Conservation (phyloP, 2,888 invertebrate species). For the Acleris emargana region DNA sequence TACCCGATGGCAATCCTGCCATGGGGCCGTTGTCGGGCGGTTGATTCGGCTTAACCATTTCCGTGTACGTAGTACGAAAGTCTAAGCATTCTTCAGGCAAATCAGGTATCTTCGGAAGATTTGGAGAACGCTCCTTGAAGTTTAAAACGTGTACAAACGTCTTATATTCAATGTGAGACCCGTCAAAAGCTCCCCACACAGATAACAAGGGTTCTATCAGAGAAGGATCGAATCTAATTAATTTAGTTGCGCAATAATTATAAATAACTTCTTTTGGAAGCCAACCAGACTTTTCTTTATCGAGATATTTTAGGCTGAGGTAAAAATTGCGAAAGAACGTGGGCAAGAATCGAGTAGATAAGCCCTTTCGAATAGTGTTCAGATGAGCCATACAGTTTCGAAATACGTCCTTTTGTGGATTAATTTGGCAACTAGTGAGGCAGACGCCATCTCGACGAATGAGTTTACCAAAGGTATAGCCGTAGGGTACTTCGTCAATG, state of each 20-base stretch:
- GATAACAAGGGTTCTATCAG: slow-evolving; percentile 75
- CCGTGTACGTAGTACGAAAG: slow-evolving; percentile 68
- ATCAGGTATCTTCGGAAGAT: slow-evolving; percentile 71
- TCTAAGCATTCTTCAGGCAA: slow-evolving; percentile 60
- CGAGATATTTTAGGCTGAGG: slow-evolving; percentile 60
- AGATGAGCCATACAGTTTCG: slow-evolving; percentile 74
- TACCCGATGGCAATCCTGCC: slow-evolving; percentile 70
- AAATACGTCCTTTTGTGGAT: slow-evolving; percentile 65
- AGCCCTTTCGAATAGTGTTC: slow-evolving; percentile 65
- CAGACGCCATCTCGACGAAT: slow-evolving; percentile 71
- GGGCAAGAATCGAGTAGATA: slow-evolving; percentile 58
- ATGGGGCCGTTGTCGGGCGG: slow-evolving; percentile 49
- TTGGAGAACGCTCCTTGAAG: slow-evolving; percentile 65
- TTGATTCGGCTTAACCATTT: slow-evolving; percentile 67
- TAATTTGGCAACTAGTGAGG: slow-evolving; percentile 60
- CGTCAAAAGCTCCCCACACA: slow-evolving; percentile 75
- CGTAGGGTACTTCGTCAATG: slow-evolving; percentile 69
- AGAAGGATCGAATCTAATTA: slow-evolving; percentile 70
- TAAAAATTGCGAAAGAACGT: slow-evolving; percentile 63
- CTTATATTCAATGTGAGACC: slow-evolving; percentile 73
- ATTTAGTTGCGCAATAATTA: slow-evolving; percentile 65
- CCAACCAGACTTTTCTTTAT: slow-evolving; percentile 72
- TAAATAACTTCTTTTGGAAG: slow-evolving; percentile 73
- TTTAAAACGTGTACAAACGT: slow-evolving; percentile 78
- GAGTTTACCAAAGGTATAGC: slow-evolving; percentile 73